These are phyloP conservation scores for Pocillopora grandis DNA, from an alignment of 92 coral and sea anemone genomes.

Conservation along the genomic window DNA sequence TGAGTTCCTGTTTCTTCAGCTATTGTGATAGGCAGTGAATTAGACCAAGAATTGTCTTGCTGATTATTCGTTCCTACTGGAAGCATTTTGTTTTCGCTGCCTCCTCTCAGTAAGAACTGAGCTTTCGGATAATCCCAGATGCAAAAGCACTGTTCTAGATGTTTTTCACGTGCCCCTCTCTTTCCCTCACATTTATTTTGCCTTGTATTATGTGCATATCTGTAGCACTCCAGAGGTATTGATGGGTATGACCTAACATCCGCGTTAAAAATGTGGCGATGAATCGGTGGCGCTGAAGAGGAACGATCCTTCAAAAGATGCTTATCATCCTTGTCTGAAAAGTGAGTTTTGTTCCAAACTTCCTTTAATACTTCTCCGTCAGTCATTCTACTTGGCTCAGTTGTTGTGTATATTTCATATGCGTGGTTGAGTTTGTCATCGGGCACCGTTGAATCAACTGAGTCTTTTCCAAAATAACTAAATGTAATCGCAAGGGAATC, in stretches of 20 bases:
- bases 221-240: background rate
- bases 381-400: background rate
- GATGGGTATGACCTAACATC: background rate
- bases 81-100: background rate
- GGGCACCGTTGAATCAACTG: background rate
- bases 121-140: background rate
- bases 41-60: background rate
- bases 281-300: background rate
- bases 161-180: background rate
- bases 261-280: background rate
- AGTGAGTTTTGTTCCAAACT: background rate
- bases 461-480: background rate
- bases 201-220: background rate
- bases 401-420: background rate
- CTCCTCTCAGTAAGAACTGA: background rate
- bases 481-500: background rate
- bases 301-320: background rate
- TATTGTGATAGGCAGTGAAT: background rate
- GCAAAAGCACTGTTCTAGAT: too few species aligned
- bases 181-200: background rate
- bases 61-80: background rate
- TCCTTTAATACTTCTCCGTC: background rate
- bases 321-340: background rate
- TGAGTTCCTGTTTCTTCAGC: background rate
- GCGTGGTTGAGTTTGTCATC: background rate